Evolutionary conservation across 2,888 invertebrate genomes (phyloP).

Genomic region (Drosophila glabriapex): DNA sequence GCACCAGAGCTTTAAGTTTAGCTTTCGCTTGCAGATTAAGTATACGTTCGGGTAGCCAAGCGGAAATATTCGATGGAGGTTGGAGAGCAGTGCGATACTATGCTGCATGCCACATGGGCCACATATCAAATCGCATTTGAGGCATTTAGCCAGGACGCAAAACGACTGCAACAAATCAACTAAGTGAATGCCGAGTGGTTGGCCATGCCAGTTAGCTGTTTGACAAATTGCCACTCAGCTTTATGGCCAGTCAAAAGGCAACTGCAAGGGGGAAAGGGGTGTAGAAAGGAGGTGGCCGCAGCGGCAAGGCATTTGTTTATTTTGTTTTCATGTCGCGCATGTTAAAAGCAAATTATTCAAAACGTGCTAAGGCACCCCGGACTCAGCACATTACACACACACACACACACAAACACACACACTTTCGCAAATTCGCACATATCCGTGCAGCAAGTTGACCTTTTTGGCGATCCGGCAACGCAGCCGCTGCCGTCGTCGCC

Average conservation of each 20-base stretch:
- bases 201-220: slow-evolving; percentile 75
- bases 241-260: slow-evolving; percentile 37
- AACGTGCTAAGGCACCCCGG: slow-evolving; percentile 43
- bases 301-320: slow-evolving; percentile 73
- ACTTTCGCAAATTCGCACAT: slow-evolving; percentile 39
- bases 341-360: slow-evolving; percentile 82
- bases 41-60: slow-evolving; percentile 27
- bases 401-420: slow-evolving; percentile 6
- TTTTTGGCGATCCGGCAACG: slow-evolving; percentile 55
- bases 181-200: slow-evolving; percentile 65
- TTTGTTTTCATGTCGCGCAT: slow-evolving; percentile 79
- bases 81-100: not conserved
- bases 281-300: not conserved
- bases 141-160: slow-evolving; percentile 75
- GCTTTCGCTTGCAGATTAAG: slow-evolving; percentile 28
- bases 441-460: slow-evolving; percentile 52
- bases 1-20: slow-evolving; percentile 3
- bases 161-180: slow-evolving; percentile 80
- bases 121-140: slow-evolving; percentile 77
- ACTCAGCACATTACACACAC: slow-evolving; percentile 29
- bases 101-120: slow-evolving; percentile 47
- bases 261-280: not conserved
- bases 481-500: slow-evolving; percentile 19
- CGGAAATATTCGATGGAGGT: slow-evolving; percentile 48
- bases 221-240: slow-evolving; percentile 78